phyloP scores from a whole-genome alignment of 2,888 invertebrate species.

The Drosophila mulleri region DNA sequence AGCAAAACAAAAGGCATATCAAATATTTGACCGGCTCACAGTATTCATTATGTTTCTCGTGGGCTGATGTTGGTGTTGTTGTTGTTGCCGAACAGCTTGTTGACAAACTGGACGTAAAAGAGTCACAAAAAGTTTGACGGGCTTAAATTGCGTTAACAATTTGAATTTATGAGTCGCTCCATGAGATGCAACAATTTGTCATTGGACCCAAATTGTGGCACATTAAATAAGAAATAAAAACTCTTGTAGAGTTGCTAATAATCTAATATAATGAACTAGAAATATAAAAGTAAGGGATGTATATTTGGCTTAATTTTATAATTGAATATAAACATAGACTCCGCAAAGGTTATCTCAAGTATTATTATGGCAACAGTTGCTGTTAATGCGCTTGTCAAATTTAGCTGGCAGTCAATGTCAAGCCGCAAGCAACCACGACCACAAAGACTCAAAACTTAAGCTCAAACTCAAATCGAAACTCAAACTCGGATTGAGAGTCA shows the following conservation, averaged over 20 bases:
- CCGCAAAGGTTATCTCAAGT: slow-evolving; percentile 8
- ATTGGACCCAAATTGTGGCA: slow-evolving; percentile 60
- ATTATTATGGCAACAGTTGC: slow-evolving; percentile 10
- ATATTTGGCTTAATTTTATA: not conserved
- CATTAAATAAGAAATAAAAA: slow-evolving; percentile 44
- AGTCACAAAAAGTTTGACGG: slow-evolving; percentile 14
- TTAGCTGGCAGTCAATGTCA: slow-evolving; percentile 44
- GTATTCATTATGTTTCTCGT: slow-evolving; percentile 49
- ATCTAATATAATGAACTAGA: not conserved
- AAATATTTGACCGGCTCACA: slow-evolving; percentile 42
- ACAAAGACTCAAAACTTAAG: slow-evolving; percentile 10
- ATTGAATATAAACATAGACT: not conserved
- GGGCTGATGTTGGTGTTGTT: slow-evolving; percentile 6
- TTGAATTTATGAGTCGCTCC: slow-evolving; percentile 55
- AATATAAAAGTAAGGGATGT: not conserved
- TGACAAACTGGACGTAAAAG: slow-evolving; percentile 36
- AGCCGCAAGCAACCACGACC: not conserved
- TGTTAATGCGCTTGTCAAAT: slow-evolving; percentile 17
- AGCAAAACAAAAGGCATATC: slow-evolving; percentile 47
- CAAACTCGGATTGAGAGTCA: slow-evolving; percentile 2
- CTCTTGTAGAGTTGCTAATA: not conserved
- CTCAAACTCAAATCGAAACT: not conserved
- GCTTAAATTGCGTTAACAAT: slow-evolving; percentile 55
- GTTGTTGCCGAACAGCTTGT: slow-evolving; percentile 12
- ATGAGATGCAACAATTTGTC: slow-evolving; percentile 54